Conservation (phyloP, 2,888 invertebrate species). For the Latrodectus hesperus region DNA sequence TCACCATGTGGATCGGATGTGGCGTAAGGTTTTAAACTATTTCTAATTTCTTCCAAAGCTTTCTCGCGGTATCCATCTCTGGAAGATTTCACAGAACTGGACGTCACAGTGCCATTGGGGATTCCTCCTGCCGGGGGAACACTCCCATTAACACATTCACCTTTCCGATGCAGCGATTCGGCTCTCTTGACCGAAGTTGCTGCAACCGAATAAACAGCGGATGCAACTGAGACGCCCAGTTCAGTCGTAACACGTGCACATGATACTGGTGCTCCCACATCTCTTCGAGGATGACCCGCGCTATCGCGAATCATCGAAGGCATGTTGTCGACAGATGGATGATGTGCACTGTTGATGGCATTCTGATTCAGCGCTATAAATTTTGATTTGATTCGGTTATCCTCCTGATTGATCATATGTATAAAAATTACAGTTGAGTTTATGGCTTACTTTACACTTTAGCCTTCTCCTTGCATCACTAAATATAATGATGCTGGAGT, state of each 20-base stretch:
- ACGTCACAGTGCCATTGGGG: constrained; percentile 40
- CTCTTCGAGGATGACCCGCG: constrained; percentile 62
- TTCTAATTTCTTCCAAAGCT: constrained; percentile 89
- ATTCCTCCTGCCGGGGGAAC: constrained; percentile 20
- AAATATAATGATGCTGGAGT: constrained; percentile 33
- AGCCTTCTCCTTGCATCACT: constrained; percentile 57
- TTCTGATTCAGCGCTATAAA: constrained; percentile 50
- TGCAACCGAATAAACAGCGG: constrained; percentile 49
- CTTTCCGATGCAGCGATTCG: constrained; percentile 62
- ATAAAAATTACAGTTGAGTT: constrained; percentile 27
- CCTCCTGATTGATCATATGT: constrained; percentile 68
- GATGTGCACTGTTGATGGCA: constrained; percentile 27
- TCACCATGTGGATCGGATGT: constrained; percentile 75
- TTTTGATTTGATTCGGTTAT: constrained; percentile 53
- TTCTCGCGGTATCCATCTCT: constrained; percentile 84
- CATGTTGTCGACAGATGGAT: constrained; percentile 28
- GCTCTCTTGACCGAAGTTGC: constrained; percentile 55
- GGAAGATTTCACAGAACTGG: constrained; percentile 68
- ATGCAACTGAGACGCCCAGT: constrained; percentile 63
- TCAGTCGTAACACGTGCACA: constrained; percentile 66
- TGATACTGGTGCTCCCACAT: constrained; percentile 66
- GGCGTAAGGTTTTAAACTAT: constrained; percentile 87
- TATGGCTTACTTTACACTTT: constrained; percentile 33
- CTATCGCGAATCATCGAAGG: constrained; percentile 66
- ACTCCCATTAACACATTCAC: constrained; percentile 38